Percentiles rank a stretch among this genome's conserved stretches.
Evolutionary conservation across 2,888 invertebrate species (phyloP).

Genomic region (Pandemis corylana): DNA sequence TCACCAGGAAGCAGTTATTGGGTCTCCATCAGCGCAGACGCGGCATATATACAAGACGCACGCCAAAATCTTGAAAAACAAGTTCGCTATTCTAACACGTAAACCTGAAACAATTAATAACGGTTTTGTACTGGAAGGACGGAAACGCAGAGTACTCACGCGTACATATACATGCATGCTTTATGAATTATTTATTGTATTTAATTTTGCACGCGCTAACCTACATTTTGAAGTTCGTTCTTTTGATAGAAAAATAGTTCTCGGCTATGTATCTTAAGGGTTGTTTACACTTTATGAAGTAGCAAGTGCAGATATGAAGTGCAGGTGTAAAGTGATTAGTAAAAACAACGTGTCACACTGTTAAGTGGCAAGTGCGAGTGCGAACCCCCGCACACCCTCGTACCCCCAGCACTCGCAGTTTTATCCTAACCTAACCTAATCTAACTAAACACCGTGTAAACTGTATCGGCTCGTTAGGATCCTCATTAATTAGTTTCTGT

Average conservation of each 20-base stretch:
- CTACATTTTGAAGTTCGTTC: background rate
- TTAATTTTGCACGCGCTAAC: conserved; percentile 22
- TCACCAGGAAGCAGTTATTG: conserved; percentile 95
- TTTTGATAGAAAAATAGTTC: background rate
- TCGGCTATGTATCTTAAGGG: too few relatives aligned
- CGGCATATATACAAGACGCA: conserved; percentile 98
- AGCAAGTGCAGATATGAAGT: too few relatives aligned
- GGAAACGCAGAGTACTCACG: background rate
- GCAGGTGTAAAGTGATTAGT: too few relatives aligned
- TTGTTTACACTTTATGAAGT: too few relatives aligned
- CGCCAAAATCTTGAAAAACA: conserved; percentile 98
- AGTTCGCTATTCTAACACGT: conserved; percentile 98
- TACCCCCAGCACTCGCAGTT: too few relatives aligned
- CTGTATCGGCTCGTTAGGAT: too few relatives aligned
- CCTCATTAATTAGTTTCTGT: too few relatives aligned
- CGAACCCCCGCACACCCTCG: too few relatives aligned
- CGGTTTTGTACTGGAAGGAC: background rate
- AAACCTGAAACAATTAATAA: conserved; percentile 90
- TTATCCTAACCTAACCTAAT: too few relatives aligned
- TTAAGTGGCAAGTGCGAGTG: too few relatives aligned
- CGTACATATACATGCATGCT: background rate
- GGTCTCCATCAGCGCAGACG: conserved; percentile 95
- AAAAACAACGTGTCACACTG: too few relatives aligned
- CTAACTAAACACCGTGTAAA: too few relatives aligned
- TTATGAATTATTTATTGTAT: conserved; percentile 6